phyloP scores from a whole-genome alignment of 2,113 vertebrate species.

The Orientallactaga bullata region DNA sequence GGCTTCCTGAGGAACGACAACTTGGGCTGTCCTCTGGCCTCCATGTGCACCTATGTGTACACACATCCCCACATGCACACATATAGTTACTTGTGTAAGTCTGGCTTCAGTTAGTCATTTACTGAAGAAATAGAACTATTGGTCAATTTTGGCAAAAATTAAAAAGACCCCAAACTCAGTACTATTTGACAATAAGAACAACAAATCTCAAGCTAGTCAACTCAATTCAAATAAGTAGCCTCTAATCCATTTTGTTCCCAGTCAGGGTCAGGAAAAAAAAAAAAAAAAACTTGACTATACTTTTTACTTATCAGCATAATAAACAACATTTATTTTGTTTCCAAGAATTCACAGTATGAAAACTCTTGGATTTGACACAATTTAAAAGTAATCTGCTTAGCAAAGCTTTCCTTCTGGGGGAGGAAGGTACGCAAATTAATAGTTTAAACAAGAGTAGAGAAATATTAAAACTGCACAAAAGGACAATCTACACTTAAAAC shows the following conservation, averaged over 20 bases:
- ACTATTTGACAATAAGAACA: background rate
- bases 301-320: slow-evolving; percentile 56
- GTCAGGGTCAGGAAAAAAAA: slow-evolving; percentile 18
- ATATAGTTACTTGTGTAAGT: background rate
- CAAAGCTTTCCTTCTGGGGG: slow-evolving; percentile 50
- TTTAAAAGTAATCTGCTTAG: slow-evolving; percentile 53
- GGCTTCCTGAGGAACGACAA: no score
- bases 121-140: background rate
- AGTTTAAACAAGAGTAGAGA: slow-evolving; percentile 34
- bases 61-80: no score
- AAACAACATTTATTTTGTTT: slow-evolving; percentile 63
- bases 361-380: slow-evolving; percentile 11
- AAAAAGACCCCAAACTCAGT: background rate
- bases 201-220: background rate
- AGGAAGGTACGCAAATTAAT: background rate
- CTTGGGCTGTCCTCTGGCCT: no score
- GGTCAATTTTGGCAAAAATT: background rate
- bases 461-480: background rate
- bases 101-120: background rate
- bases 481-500: slow-evolving; percentile 2
- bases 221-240: slow-evolving; percentile 1
- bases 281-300: slow-evolving; percentile 41
- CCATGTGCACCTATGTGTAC: no score
- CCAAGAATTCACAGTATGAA: slow-evolving; percentile 45
- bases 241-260: background rate